Conservation (phyloP, 2,113 vertebrate genomes). For the Mastomys natalensis region DNA sequence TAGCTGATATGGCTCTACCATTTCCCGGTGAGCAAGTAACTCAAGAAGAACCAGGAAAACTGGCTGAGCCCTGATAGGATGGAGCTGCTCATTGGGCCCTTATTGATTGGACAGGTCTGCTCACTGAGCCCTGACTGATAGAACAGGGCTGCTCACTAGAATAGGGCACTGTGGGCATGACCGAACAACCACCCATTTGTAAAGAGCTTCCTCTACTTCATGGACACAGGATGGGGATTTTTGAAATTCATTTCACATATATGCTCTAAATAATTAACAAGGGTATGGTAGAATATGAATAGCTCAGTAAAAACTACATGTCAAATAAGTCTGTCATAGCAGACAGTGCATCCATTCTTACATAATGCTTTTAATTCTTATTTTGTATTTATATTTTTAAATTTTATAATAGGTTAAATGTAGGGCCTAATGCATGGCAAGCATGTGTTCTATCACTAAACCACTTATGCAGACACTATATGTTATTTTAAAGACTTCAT, state of each 20-base stretch:
- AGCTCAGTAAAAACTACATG: background rate
- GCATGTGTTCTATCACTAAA: background rate
- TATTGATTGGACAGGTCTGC: background rate
- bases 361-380: background rate
- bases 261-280: constrained; percentile 21
- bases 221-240: background rate
- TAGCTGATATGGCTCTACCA: background rate
- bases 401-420: background rate
- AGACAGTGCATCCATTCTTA: background rate
- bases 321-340: background rate
- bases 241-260: background rate
- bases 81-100: background rate
- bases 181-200: background rate
- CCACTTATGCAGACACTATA: background rate
- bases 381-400: background rate
- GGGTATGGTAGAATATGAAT: background rate
- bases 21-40: background rate
- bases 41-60: background rate
- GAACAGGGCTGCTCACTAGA: background rate
- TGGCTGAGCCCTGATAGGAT: background rate
- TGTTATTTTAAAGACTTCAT: background rate
- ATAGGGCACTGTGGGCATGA: background rate
- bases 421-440: too few relatives aligned
- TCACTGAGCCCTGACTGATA: background rate
- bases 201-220: background rate